These are phyloP conservation scores for Jacana jacana DNA, from an alignment of 2,113 vertebrate genomes.

Conservation along the genomic window DNA sequence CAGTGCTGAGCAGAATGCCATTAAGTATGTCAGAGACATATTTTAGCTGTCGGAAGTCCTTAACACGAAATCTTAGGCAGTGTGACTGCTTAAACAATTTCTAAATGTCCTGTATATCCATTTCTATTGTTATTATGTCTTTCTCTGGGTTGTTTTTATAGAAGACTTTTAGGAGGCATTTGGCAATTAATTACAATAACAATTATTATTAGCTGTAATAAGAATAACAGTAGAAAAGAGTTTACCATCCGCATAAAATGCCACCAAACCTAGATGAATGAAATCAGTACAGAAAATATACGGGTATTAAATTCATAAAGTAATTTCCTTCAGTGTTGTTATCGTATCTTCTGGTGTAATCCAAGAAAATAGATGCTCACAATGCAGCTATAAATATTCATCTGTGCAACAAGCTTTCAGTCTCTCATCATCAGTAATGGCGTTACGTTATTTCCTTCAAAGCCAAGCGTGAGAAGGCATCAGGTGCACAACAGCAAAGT, in stretches of 20 bases:
- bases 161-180: neutral
- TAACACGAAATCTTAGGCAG: neutral
- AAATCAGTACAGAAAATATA: neutral
- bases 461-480: neutral
- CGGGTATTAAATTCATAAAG: conserved; percentile 17
- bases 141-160: neutral
- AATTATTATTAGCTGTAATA: neutral
- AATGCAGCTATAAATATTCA: conserved; percentile 24
- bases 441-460: neutral
- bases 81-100: neutral
- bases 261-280: neutral
- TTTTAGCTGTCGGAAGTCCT: neutral
- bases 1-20: neutral
- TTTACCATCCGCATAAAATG: neutral
- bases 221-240: neutral
- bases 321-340: conserved; percentile 33
- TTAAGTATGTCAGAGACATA: neutral
- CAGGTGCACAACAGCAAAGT: neutral
- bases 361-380: conserved; percentile 10
- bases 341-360: conserved; percentile 21
- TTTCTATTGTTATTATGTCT: neutral
- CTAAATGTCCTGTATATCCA: neutral
- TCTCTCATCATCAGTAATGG: neutral
- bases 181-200: conserved; percentile 11
- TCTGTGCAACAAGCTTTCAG: neutral